Evolutionary conservation across 2,113 vertebrate species (phyloP).

Genomic region (Miniopterus natalensis): DNA sequence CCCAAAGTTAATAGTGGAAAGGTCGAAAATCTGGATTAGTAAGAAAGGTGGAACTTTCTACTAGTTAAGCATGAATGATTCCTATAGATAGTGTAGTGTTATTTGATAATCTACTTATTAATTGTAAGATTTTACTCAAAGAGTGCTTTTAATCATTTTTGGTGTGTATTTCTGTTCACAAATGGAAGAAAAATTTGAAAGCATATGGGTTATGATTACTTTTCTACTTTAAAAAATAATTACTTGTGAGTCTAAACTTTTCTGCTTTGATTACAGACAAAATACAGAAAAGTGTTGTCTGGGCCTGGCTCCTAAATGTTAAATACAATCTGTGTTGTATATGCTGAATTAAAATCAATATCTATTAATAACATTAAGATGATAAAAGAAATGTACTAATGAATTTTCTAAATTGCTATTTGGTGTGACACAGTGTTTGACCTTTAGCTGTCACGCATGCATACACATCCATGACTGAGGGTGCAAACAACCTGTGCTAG

Average conservation of each 20-base stretch:
- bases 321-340: constrained; percentile 31
- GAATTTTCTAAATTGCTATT: constrained; percentile 27
- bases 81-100: background rate
- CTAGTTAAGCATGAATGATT: background rate
- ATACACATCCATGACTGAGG: background rate
- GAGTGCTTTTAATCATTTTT: constrained; percentile 33
- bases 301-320: constrained; percentile 28
- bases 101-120: constrained; percentile 34
- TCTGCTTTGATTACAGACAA: constrained; percentile 63
- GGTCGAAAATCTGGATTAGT: background rate
- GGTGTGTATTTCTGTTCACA: background rate
- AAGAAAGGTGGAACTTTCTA: background rate
- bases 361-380: background rate
- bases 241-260: constrained; percentile 57
- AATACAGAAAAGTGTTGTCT: constrained; percentile 42
- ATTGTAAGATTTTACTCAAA: constrained; percentile 47
- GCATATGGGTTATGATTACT: constrained; percentile 39
- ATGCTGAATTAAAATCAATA: background rate
- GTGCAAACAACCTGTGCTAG: background rate
- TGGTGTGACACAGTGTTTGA: background rate
- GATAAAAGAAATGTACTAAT: background rate
- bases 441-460: background rate
- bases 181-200: constrained; percentile 45
- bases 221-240: constrained; percentile 64
- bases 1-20: constrained; percentile 31